These are phyloP conservation scores for Grantiella picta DNA, from an alignment of 2,113 vertebrate genomes.

Conservation along the genomic window DNA sequence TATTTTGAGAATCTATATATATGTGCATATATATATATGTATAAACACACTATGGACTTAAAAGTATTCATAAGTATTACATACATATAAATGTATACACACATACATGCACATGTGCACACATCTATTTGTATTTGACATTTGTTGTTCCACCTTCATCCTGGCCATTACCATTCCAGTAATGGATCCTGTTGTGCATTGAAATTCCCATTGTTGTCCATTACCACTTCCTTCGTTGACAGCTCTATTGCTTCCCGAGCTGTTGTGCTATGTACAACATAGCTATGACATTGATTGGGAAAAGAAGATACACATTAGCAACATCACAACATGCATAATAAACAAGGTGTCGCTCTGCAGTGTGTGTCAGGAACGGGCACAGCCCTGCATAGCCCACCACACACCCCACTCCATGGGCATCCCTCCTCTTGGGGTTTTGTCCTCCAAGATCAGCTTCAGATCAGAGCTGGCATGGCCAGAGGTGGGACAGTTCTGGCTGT, in stretches of 20 bases:
- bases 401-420: accelerated
- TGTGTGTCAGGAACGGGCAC: neutral
- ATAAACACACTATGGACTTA: neutral
- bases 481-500: accelerated
- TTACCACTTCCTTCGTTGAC: constrained; percentile 24
- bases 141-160: constrained; percentile 10
- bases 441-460: neutral
- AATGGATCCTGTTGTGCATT: constrained; percentile 8
- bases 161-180: neutral
- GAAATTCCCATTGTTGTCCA: constrained; percentile 33
- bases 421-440: neutral
- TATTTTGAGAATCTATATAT: neutral
- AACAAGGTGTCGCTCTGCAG: neutral
- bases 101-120: neutral
- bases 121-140: neutral
- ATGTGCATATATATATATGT: neutral
- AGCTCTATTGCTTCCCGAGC: constrained; percentile 11
- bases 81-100: neutral
- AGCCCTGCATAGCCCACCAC: neutral
- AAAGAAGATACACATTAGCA: constrained; percentile 15
- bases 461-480: neutral
- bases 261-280: neutral
- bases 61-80: neutral
- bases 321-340: constrained; percentile 27
- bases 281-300: constrained; percentile 40